These are phyloP conservation scores for Hippopotamyrus pictus DNA, from an alignment of 2,797 vertebrate species.

Conservation along the genomic window DNA sequence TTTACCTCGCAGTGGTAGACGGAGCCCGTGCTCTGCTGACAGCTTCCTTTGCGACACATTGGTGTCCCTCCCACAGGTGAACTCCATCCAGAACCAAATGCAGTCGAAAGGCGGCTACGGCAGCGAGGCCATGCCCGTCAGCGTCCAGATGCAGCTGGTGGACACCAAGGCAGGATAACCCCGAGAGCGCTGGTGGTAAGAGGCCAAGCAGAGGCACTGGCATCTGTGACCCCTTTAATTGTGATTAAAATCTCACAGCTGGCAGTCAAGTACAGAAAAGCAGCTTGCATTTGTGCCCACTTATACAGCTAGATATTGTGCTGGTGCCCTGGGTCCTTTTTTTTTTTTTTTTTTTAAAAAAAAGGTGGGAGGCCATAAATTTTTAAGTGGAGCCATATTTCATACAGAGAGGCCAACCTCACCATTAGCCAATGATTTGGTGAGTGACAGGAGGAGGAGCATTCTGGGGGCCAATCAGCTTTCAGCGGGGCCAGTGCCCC, in stretches of 20 bases:
- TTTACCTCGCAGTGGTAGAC: neutral
- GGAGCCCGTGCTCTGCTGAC: neutral
- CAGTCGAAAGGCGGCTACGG: slow-evolving; percentile 81
- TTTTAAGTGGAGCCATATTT: neutral
- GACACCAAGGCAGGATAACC: slow-evolving; percentile 79
- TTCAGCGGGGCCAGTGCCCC: neutral
- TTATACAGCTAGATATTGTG: neutral
- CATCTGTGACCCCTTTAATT: neutral
- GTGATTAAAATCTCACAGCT: neutral
- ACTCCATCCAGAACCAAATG: slow-evolving; percentile 83
- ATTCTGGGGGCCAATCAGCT: neutral
- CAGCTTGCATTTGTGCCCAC: neutral
- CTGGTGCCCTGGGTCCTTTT: neutral
- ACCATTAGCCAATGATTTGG: neutral
- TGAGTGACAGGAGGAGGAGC: neutral
- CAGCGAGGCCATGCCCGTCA: slow-evolving; percentile 63
- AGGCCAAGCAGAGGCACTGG: neutral
- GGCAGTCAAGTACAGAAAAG: neutral
- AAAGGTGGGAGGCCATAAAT: neutral
- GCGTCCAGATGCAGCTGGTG: slow-evolving; percentile 75
- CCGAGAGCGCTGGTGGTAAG: slow-evolving; percentile 44
- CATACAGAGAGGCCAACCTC: neutral
- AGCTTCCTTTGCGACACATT: neutral
- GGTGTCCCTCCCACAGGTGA: slow-evolving; percentile 55
- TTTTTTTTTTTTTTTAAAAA: neutral